Base-by-base conservation (phyloP, 2,797 vertebrate genomes). In the Orientallactaga sibirica region DNA sequence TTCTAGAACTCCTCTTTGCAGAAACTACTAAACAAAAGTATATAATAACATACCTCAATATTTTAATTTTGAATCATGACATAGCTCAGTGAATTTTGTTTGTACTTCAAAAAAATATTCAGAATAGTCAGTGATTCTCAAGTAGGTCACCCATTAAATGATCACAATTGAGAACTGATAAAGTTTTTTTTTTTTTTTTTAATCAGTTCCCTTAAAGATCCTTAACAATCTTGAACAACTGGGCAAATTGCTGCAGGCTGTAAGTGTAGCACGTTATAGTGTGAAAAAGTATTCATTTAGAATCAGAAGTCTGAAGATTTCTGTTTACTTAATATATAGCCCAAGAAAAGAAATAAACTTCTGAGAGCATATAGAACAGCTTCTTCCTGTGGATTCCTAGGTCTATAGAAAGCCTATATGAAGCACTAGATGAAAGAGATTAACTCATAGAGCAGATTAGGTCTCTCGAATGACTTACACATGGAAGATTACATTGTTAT, bases 31-130 rank as follows among this genome's bases (percentile, higher is more conserved):
- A 93, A 22, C 16, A 78, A 67, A 82, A 88, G 16, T 73, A 71
- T 6, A 41, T 74, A 37, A 80, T 64, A 71, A 43, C 2, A 37
- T 77, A 52, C 19, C 16, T 66, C 19, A 79, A 11, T 76, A 41
- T 29, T 64, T 85, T n/a, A 33, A n/a, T 85, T 88, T 83, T 67
- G 48, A 74, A 12, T 77, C 16, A 67, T 66, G 41, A 5, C 12
- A 74, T 48, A 24, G 68, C 24, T 90, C 90, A 52, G 15, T 78
- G 92, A 94, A 66, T 88, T 88, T 88, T 86, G 27, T 89, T 93
- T 85, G 19, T 10, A 79, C 0, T 55, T n/a, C 78, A 29, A 18
- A 87, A 61, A 81, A 67, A 15, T 48, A 5, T 82, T 66, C 12
- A 90, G 4, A 68, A 58, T 3, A 77, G 88, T 55, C 27, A 92